Percentiles rank a stretch among this genome's conserved stretches.
Conservation (phyloP, 2,113 vertebrate species). For the Bos taurus region ARS-UCD2.0 NC_037338.1:32734001-32734500, state of each 20-base stretch:
- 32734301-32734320: background rate
- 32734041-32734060: background rate
- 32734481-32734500: background rate
- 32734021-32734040: background rate
- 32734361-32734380: background rate
- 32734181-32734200: background rate
- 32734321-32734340: background rate
- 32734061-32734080: background rate
- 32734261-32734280: background rate
- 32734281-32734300: background rate
- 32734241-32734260: background rate
- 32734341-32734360: background rate
- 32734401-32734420: background rate
- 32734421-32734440: background rate
- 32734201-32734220: background rate
- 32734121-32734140: background rate
- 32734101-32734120: background rate
- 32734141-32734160: background rate
- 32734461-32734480: background rate
- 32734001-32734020: background rate
- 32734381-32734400: background rate
- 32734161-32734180: background rate
- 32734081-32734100: background rate
- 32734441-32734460: background rate
- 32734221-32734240: background rate